Percentiles rank a stretch among this genome's conserved stretches.
Evolutionary conservation across 2,113 vertebrate genomes (phyloP).

Genomic region (Bambusicola thoracicus): DNA sequence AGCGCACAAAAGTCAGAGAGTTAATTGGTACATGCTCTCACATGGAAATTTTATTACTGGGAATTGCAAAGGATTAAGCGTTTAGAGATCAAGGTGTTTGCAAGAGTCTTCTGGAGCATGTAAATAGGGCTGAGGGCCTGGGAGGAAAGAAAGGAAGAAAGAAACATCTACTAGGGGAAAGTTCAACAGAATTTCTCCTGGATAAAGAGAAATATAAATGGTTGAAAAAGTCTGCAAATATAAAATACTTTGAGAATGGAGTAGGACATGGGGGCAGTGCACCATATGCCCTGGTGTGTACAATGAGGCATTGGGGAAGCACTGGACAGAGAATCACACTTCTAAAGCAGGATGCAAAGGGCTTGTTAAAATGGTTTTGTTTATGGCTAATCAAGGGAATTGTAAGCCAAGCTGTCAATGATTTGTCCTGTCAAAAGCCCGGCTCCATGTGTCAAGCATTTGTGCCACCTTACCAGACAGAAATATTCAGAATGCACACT

Average conservation of each 20-base stretch:
- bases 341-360: not conserved
- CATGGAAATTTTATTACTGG: not conserved
- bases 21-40: not conserved
- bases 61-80: not conserved
- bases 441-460: not conserved
- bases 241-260: not conserved
- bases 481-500: not conserved
- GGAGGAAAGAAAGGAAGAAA: not conserved
- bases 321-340: not conserved
- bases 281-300: not conserved
- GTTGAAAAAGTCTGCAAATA: not conserved
- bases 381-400: not conserved
- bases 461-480: not conserved
- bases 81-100: not conserved
- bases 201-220: not conserved
- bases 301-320: not conserved
- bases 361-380: not conserved
- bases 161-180: not conserved
- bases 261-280: fast-evolving
- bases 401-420: not conserved
- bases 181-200: not conserved
- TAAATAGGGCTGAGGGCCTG: not conserved
- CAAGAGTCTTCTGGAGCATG: not conserved
- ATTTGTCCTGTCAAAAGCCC: not conserved
- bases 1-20: not conserved